A percentile compares a stretch with the other conserved stretches of the same genome.
Conservation (phyloP, 2,888 invertebrate genomes). For the Augochlorella aurata region DNA sequence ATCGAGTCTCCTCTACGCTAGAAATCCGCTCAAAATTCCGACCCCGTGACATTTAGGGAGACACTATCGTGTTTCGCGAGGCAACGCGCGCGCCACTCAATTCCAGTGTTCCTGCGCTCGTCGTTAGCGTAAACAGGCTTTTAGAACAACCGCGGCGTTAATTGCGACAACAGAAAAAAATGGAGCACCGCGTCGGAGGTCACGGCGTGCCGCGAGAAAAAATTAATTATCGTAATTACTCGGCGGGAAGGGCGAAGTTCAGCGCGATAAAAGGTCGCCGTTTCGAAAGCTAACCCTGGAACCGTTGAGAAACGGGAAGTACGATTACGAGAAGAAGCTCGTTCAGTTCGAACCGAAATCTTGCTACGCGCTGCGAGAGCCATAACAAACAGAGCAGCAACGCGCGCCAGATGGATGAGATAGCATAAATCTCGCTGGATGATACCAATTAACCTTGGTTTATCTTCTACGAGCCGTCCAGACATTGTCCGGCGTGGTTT, state of each 20-base stretch:
- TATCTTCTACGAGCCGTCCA: not conserved
- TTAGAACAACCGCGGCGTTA: not conserved
- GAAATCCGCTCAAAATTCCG: no score
- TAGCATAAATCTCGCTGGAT: not conserved
- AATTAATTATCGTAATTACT: constrained; percentile 10
- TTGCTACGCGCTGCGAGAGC: not conserved
- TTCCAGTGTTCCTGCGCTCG: no score
- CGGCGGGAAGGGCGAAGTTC: not conserved
- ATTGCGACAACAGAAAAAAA: not conserved
- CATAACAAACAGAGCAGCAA: not conserved
- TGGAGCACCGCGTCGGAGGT: not conserved
- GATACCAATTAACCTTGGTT: not conserved
- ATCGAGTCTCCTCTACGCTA: no score
- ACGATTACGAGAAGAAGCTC: not conserved
- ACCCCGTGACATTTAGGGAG: no score
- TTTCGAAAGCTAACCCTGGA: not conserved
- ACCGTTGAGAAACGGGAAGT: not conserved
- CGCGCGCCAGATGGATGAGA: not conserved
- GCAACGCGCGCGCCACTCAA: no score
- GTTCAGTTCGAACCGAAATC: not conserved
- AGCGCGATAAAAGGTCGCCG: not conserved
- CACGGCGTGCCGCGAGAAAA: not conserved
- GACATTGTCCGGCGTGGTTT: not conserved
- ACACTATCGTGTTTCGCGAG: no score
- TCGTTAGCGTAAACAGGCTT: no score